Evolutionary conservation across 2,888 invertebrate species (phyloP).

Genomic region (Nebria brevicollis): DNA sequence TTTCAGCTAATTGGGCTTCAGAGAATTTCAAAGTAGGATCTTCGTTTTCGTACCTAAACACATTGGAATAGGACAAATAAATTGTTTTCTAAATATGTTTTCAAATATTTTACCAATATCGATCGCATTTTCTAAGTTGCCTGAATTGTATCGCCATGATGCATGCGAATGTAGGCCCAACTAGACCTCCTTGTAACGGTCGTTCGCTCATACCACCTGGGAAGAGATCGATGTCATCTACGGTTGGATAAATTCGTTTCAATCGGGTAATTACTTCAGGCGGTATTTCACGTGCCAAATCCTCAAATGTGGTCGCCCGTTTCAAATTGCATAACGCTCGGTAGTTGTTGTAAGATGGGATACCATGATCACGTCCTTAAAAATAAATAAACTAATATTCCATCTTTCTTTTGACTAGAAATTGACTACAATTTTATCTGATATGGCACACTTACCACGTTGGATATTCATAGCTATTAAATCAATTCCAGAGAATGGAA

Average conservation of each 20-base stretch:
- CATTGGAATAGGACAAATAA: not conserved
- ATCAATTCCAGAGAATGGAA: constrained; percentile 93
- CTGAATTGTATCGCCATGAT: constrained; percentile 95
- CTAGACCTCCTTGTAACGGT: constrained; percentile 87
- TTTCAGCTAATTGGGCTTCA: constrained; percentile 86
- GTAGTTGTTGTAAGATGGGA: constrained; percentile 91
- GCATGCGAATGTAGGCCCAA: constrained; percentile 95
- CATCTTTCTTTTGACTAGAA: not conserved
- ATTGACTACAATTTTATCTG: too few species aligned
- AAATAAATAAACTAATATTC: constrained; percentile 5
- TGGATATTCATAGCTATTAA: constrained; percentile 92
- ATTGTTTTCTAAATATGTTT: constrained; percentile 14
- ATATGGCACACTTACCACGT: constrained; percentile 63
- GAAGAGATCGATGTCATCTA: constrained; percentile 96
- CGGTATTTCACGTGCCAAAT: constrained; percentile 87
- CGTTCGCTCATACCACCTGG: constrained; percentile 93
- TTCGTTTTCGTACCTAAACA: constrained; percentile 83
- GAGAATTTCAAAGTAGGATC: constrained; percentile 82
- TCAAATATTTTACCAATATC: constrained; percentile 78
- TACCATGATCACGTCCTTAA: constrained; percentile 83
- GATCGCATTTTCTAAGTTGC: constrained; percentile 89
- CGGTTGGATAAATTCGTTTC: constrained; percentile 84
- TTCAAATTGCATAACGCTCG: constrained; percentile 90
- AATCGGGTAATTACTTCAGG: constrained; percentile 82
- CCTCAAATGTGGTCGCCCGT: constrained; percentile 85